phyloP scores from a whole-genome alignment of 2,113 vertebrate species.

The Fukomys damarensis region DNA sequence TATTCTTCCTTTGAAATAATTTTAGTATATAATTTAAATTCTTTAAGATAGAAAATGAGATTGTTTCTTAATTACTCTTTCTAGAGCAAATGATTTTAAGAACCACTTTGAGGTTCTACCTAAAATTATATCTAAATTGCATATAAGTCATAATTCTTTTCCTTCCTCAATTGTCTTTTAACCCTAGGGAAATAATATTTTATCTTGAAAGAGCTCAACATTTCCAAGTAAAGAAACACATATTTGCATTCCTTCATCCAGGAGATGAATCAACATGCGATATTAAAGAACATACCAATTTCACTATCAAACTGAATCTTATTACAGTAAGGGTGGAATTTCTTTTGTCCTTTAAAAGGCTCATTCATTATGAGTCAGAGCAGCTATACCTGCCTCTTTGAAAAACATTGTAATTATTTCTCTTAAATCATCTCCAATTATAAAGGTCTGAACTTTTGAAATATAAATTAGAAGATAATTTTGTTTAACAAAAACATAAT shows the following conservation, averaged over 20 bases:
- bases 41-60: constrained; percentile 60
- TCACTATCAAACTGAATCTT: constrained; percentile 3
- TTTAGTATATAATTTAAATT: constrained; percentile 66
- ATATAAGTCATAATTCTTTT: constrained; percentile 48
- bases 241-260: constrained; percentile 38
- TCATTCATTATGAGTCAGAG: constrained; percentile 54
- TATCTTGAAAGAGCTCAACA: constrained; percentile 61
- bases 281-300: constrained; percentile 51
- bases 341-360: constrained; percentile 28
- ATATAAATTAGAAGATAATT: constrained; percentile 55
- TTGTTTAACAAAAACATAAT: constrained; percentile 54
- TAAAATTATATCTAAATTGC: constrained; percentile 64
- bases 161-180: constrained; percentile 47
- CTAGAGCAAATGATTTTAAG: constrained; percentile 64
- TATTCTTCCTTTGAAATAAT: constrained; percentile 53
- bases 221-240: constrained; percentile 66
- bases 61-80: constrained; percentile 66
- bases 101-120: constrained; percentile 56
- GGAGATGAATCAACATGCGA: constrained; percentile 26
- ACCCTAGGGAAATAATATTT: constrained; percentile 45
- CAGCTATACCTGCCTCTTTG: constrained; percentile 27
- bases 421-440: constrained; percentile 47
- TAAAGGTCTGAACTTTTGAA: constrained; percentile 60
- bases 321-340: constrained; percentile 1
- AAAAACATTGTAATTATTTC: constrained; percentile 30